phyloP scores from a whole-genome alignment of 2,888 invertebrate genomes.

The Eupithecia pulchellata region DNA sequence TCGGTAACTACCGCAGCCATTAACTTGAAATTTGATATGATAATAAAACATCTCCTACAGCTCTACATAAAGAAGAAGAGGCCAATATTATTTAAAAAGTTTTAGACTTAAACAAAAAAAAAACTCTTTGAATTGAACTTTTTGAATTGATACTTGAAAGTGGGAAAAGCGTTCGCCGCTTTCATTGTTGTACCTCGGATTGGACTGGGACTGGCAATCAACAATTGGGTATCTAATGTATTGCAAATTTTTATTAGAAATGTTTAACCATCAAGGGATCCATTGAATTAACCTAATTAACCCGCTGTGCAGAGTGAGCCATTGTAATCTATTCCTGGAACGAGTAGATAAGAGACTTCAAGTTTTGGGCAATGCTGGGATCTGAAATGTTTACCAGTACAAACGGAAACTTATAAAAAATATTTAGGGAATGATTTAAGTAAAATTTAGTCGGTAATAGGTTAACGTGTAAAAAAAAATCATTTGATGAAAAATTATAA shows the following conservation, averaged over 20 bases:
- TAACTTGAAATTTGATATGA: too few species aligned
- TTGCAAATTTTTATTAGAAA: neutral
- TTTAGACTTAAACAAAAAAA: neutral
- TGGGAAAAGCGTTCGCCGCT: neutral
- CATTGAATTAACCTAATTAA: neutral
- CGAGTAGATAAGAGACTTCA: conserved; percentile 33
- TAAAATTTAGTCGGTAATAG: too few species aligned
- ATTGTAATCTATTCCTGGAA: conserved; percentile 46
- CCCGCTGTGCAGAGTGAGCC: conserved; percentile 8
- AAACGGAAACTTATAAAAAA: neutral
- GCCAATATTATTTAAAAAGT: too few species aligned
- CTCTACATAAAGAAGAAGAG: too few species aligned
- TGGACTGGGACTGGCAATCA: neutral
- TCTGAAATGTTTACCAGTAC: neutral
- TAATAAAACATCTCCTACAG: too few species aligned
- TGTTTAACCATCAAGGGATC: neutral
- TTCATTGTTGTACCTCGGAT: neutral
- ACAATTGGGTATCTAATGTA: neutral
- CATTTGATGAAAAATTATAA: too few species aligned
- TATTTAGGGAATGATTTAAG: neutral
- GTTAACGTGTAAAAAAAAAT: too few species aligned
- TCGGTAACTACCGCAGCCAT: too few species aligned
- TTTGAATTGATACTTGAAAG: neutral
- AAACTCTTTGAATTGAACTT: too few species aligned
- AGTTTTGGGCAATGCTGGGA: conserved; percentile 22